phyloP scores from a whole-genome alignment of 1,140 invertebrate genomes.

The Pygmarrhopalites habei region DNA sequence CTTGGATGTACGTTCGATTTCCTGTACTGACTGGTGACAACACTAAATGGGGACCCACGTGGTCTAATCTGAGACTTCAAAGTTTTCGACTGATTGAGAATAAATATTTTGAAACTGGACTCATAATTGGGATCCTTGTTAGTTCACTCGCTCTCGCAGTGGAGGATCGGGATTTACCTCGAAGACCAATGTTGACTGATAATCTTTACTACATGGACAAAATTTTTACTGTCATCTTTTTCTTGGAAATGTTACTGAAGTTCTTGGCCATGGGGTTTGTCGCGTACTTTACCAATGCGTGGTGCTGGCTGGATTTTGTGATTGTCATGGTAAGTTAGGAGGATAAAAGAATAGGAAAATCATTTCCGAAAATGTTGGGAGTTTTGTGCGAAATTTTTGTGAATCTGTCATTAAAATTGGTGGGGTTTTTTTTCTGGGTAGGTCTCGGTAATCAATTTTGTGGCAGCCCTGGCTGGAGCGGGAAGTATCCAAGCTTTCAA shows the following conservation, averaged over 20 bases:
- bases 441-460: constrained; percentile 95
- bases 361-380: too few species aligned
- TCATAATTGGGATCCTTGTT: constrained; percentile 20
- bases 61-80: constrained; percentile 83
- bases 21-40: constrained; percentile 80
- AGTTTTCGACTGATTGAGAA: constrained; percentile 88
- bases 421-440: neutral
- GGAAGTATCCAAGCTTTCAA: too few species aligned
- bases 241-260: too few species aligned
- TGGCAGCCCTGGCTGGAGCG: constrained; percentile 85
- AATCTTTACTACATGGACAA: too few species aligned
- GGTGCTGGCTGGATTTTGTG: too few species aligned
- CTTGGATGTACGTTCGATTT: constrained; percentile 76
- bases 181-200: constrained; percentile 80
- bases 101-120: too few species aligned
- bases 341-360: too few species aligned
- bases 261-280: constrained; percentile 91
- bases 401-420: constrained; percentile 99
- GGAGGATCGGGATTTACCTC: constrained; percentile 88
- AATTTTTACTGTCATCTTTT: constrained; percentile 97
- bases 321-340: too few species aligned
- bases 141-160: constrained; percentile 68
- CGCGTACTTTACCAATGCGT: constrained; percentile 98
- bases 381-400: too few species aligned
- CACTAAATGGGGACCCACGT: constrained; percentile 85